Conservation (phyloP, 2,113 vertebrate species). For the Daubentonia madagascariensis region DNA sequence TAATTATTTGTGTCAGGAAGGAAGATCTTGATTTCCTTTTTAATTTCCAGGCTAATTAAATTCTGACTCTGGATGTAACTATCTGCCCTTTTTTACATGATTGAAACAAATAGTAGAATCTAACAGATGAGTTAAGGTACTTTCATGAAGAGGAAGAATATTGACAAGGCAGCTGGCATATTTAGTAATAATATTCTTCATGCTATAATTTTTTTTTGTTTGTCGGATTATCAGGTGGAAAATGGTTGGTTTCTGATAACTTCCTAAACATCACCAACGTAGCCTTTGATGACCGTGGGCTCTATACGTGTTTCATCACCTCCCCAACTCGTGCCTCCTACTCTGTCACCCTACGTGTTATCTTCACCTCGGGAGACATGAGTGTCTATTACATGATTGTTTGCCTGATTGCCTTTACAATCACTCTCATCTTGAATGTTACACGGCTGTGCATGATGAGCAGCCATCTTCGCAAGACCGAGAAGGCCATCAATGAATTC, state of each 20-base stretch:
- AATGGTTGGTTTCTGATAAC: conserved; percentile 85
- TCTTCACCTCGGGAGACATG: conserved; percentile 91
- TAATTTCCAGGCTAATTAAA: conserved; percentile 31
- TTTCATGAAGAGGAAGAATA: not conserved
- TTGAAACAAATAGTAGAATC: not conserved
- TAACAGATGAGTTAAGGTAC: not conserved
- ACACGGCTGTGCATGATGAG: conserved; percentile 95
- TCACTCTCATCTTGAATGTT: conserved; percentile 93
- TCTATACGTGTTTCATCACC: conserved; percentile 88
- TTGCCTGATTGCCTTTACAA: conserved; percentile 92
- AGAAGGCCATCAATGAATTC: conserved; percentile 96
- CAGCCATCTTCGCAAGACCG: conserved; percentile 94
- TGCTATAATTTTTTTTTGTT: conserved; percentile 56
- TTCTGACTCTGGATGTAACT: not conserved
- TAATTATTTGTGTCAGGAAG: not conserved
- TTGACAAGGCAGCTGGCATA: not conserved
- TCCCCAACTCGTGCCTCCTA: conserved; percentile 74
- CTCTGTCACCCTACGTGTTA: conserved; percentile 91
- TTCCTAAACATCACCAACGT: conserved; percentile 93
- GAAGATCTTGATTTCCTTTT: conserved; percentile 39
- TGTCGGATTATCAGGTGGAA: conserved; percentile 83
- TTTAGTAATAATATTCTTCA: conserved; percentile 21
- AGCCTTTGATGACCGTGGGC: conserved; percentile 91
- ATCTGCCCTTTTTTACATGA: not conserved
- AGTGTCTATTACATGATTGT: conserved; percentile 93